Conservation (phyloP, 2,888 invertebrate genomes). For the Pterostichus niger region DNA sequence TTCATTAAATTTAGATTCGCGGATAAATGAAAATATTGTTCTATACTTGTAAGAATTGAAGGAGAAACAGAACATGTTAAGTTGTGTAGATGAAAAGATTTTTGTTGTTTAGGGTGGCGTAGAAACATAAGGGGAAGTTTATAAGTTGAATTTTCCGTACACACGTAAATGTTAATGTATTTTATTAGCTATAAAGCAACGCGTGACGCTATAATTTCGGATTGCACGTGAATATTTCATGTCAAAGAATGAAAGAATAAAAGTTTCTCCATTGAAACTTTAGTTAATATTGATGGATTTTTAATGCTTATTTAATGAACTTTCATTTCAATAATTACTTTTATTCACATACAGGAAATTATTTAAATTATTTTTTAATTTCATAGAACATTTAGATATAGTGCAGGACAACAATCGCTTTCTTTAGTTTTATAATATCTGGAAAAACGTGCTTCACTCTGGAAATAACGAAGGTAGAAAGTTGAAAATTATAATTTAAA, state of each 20-base stretch:
- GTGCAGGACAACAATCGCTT: too few species aligned
- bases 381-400: too few species aligned
- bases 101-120: too few species aligned
- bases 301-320: not conserved
- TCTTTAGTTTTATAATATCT: too few species aligned
- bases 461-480: too few species aligned
- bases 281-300: not conserved
- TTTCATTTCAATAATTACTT: too few species aligned
- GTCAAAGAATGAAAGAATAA: not conserved
- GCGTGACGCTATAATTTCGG: not conserved
- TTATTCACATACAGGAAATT: too few species aligned
- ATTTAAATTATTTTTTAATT: too few species aligned
- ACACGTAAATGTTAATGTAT: constrained; percentile 31
- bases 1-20: constrained; percentile 30
- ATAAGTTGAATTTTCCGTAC: not conserved
- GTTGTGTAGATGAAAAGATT: constrained; percentile 21
- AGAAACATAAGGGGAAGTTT: not conserved
- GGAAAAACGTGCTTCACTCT: too few species aligned
- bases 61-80: not conserved
- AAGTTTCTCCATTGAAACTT: not conserved
- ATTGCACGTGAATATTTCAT: constrained; percentile 19
- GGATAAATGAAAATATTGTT: constrained; percentile 39
- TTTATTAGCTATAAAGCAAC: constrained; percentile 8
- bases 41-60: not conserved
- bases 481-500: too few species aligned